Base-by-base conservation (phyloP, 2,113 vertebrate genomes). In the Gadus chalcogrammus region DNA sequence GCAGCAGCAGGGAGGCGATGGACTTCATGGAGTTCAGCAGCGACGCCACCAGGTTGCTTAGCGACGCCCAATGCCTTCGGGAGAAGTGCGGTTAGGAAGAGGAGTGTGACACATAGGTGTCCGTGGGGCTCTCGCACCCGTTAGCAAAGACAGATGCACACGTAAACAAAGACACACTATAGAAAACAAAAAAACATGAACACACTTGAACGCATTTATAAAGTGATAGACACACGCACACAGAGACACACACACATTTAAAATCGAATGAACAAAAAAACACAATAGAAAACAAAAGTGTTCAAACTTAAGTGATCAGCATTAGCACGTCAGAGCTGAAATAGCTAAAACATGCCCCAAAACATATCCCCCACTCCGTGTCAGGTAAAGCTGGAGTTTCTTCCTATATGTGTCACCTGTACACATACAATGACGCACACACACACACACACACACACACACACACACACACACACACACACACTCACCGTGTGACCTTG, bases 1-100 rank as follows among this genome's bases (percentile, higher is more conserved):
- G 92, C 76, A 99, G 93, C 91, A 99, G 83, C 83, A 99, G 91
- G 9, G 97, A 99, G 70, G 97, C 97, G 53, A 99, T 99, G 86
- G 97, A 99, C 93, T 98, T 98, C 97, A 99, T 98, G 88, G 97
- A 99, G 93, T 99, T 99, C 81, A 99, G 89, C 89, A 99, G 90
- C 72, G 97, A 99, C 1, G 97, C 97, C 90, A 99, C 97, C 84
- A 99, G 87, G 89, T 99, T 99, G 91, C 96, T 98, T 71, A 99
- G 93, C 85, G 97, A 98, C 12, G 95, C 95, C 97, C 97, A 99
- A 82, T 99, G 97, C 78, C 97, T 92, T 79, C 3, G 72, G 71
- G 58, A 56, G 59, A 78, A 27, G 15, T 35, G 8, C 11, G 42
- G 42, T 2, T 48, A 48, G 42, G 35, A 71, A 12, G 42, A 48